Evolutionary conservation across 2,113 vertebrate genomes (phyloP).

Genomic region (Cryptomyrus ogoouensis): DNA sequence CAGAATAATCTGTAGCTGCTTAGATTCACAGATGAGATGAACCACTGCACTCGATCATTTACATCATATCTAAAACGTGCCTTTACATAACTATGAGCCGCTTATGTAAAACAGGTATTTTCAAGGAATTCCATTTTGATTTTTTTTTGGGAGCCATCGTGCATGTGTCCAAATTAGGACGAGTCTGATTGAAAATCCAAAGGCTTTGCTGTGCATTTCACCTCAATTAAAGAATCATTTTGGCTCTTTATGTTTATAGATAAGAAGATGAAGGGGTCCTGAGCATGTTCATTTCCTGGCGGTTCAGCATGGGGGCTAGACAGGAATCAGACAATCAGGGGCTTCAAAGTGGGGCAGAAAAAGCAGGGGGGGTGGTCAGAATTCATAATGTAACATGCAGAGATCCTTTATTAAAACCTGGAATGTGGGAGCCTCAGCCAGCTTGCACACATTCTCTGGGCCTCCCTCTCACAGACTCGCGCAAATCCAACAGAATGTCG

Average conservation of each 20-base stretch:
- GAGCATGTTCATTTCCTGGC: slow-evolving; percentile 10
- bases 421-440: neutral
- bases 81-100: neutral
- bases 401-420: neutral
- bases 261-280: slow-evolving; percentile 23
- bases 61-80: neutral
- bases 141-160: neutral
- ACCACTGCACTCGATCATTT: neutral
- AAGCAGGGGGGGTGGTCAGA: neutral
- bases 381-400: neutral
- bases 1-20: neutral
- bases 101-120: slow-evolving; percentile 5
- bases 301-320: slow-evolving; percentile 3
- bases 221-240: slow-evolving; percentile 30
- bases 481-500: neutral
- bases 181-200: slow-evolving; percentile 9
- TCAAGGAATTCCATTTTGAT: slow-evolving; percentile 20
- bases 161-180: neutral
- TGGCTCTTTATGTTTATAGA: slow-evolving; percentile 24
- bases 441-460: neutral
- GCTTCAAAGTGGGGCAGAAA: neutral
- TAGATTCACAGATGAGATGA: neutral
- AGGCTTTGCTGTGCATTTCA: slow-evolving; percentile 30
- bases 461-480: neutral
- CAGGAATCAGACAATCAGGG: slow-evolving; percentile 19